A percentile compares a stretch with the other conserved stretches of the same genome.
Evolutionary conservation across 2,888 invertebrate species (phyloP).

Genomic region (Creontiades dilutus): DNA sequence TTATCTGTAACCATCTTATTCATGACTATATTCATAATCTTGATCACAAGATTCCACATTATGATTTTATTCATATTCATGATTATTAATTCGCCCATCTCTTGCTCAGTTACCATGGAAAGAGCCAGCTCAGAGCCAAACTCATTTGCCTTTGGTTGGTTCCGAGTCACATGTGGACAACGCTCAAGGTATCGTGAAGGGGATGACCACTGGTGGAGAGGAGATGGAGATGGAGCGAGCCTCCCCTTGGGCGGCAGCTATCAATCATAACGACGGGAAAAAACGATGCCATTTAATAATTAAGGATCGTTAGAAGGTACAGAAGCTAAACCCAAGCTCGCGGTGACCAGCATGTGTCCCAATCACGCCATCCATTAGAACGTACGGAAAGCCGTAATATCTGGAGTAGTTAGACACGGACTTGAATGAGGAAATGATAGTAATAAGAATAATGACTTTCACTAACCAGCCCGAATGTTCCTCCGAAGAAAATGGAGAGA

Average conservation of each 20-base stretch:
- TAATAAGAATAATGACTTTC: constrained; percentile 54
- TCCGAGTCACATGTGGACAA: constrained; percentile 15
- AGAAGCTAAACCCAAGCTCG: constrained; percentile 40
- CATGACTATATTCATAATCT: too few relatives aligned
- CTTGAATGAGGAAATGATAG: constrained; percentile 39
- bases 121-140: not conserved
- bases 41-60: too few relatives aligned
- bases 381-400: constrained; percentile 28
- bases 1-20: too few relatives aligned
- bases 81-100: too few relatives aligned
- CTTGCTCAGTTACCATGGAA: too few relatives aligned
- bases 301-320: constrained; percentile 9
- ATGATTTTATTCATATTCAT: too few relatives aligned
- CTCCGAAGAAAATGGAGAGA: not conserved
- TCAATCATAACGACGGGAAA: constrained; percentile 29
- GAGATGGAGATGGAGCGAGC: not conserved
- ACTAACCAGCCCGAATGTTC: constrained; percentile 2
- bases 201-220: not conserved
- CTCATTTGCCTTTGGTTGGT: not conserved
- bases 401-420: not conserved
- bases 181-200: not conserved
- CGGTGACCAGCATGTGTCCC: constrained; percentile 52
- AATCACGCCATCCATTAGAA: constrained; percentile 47
- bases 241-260: constrained; percentile 28
- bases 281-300: constrained; percentile 40